Evolutionary conservation across 2,888 invertebrate species (phyloP), one percentile per base, ranked within the genome.

Genomic region (Trichogramma evanescens): DNA sequence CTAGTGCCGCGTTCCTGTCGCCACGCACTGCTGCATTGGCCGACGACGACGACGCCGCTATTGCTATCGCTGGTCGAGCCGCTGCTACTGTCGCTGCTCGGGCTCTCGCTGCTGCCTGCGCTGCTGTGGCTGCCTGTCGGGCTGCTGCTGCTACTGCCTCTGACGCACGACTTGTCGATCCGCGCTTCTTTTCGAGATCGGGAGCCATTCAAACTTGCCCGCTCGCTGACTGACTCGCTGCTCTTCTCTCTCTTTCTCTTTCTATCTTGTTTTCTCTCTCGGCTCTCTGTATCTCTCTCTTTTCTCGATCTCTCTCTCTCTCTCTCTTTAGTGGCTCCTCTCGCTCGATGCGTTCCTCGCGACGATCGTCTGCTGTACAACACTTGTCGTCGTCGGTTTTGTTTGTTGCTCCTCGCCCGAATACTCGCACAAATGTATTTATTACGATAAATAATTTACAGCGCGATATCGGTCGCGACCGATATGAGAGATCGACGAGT

Each of bases 181-280:
- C 26, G 65, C 74, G 67, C 59, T 71, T 71, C 60, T 73, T 74
- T 57, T 74, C 74, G 51, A 75, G 69, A 63, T 75, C 73, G 63
- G 75, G 75, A 72, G 75, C 75, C 75, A 75, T 75, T 68, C 72
- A 70, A 70, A 65, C 46, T 43, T 42, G 26, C 26, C 26, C 26
- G 26, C 50, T 50, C 50, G 4, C 50, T 50, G 9, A 26, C 4
- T 26, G 26, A 26, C 26, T 26, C 26, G 26, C 26, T 45, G 3
- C 40, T 10, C 40, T 4, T 40, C 39, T 10, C 54, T 51, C 45
- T 5, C 40, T 38, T 10, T 53, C 8, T 52, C 38, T 50, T 39
- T 7, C 44, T 6, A 9, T 26, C 45, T 58, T 58, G 58, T 52
- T 58, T 58, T 58, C 7, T 42, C 26, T 13, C 9, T n/a, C n/a